phyloP scores from a whole-genome alignment of 2,888 invertebrate species.

The Diloba caeruleocephala region DNA sequence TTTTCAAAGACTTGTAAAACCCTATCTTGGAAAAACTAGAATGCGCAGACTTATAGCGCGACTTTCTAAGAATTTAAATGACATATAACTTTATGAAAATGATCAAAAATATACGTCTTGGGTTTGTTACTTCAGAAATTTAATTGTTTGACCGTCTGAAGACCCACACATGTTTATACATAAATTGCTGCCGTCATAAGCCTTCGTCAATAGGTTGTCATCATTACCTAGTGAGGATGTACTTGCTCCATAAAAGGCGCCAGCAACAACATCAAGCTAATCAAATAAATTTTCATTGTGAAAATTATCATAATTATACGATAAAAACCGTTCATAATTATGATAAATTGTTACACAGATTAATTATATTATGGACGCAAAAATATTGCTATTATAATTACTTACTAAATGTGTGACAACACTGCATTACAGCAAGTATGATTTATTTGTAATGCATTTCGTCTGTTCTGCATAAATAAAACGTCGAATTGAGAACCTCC shows the following conservation, averaged over 20 bases:
- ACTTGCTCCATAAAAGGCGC: slow-evolving; percentile 9
- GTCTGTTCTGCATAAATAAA: too few relatives aligned
- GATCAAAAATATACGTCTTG: too few relatives aligned
- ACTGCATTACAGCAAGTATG: not conserved
- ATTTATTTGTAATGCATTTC: too few relatives aligned
- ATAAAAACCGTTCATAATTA: slow-evolving; percentile 36
- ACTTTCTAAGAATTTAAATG: not conserved
- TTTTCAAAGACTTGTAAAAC: slow-evolving; percentile 20
- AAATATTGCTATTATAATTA: slow-evolving; percentile 7
- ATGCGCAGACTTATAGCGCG: too few relatives aligned
- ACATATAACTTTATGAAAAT: slow-evolving; percentile 4
- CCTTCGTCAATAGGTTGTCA: slow-evolving; percentile 15
- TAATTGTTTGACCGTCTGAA: not conserved
- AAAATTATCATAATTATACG: slow-evolving; percentile 39
- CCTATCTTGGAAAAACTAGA: slow-evolving; percentile 6
- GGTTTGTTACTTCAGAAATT: not conserved
- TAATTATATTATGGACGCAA: slow-evolving; percentile 29
- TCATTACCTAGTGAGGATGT: slow-evolving; percentile 10
- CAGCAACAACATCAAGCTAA: slow-evolving; percentile 16
- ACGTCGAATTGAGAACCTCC: too few relatives aligned
- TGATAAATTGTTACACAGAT: slow-evolving; percentile 38
- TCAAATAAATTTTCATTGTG: slow-evolving; percentile 30
- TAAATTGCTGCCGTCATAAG: slow-evolving; percentile 8
- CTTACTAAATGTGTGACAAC: not conserved
- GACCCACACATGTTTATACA: too few relatives aligned